Evolutionary conservation across 2,113 vertebrate genomes (phyloP), one percentile per base, ranked within the genome.

Genomic region (Festucalex cinctus): DNA sequence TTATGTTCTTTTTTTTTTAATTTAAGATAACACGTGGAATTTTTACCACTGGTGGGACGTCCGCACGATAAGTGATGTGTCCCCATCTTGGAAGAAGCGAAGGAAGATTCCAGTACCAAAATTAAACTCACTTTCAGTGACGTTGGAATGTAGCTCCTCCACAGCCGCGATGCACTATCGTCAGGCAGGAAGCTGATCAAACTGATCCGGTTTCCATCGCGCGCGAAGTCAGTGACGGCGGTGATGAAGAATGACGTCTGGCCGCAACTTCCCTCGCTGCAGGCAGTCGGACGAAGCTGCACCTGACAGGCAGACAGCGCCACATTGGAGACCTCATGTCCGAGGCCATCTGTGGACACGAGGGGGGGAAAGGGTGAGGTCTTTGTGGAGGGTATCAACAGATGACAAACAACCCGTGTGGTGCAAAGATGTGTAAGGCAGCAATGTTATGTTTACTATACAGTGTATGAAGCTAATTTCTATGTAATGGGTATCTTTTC

Each of bases 201-300:
- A 66, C 91, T 93, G 36, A 54, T 6, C 0, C 83, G 73, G 77
- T 82, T 88, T 24, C 90, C 91, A 0, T 94, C 92, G 9, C 68
- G 83, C 1, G 82, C 77, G 20, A 93, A 93, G 73, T 95, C 93
- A 0, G 90, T 93, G 76, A 92, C 85, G 0, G 94, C 93, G 0
- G 86, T 92, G 86, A 94, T 76, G 0, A 71, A 46, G 32, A 95
- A 72, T 0, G 3, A 8, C 1, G 84, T 88, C 7, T 36, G 76
- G 3, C 86, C 92, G 7, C 93, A 94, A 78, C 83, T 56, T 70
- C 85, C 68, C 6, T 51, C 78, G 0, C 60, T 44, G 84, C 93
- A 94, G 54, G 85, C n/a, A 0, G 0, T 58, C 0, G 54, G 68
- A 70, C 48, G 57, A 43, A 94, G 88, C 51, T 90, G 86, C 84